phyloP scores from a whole-genome alignment of 2,888 invertebrate species.

The Noctua janthina region DNA sequence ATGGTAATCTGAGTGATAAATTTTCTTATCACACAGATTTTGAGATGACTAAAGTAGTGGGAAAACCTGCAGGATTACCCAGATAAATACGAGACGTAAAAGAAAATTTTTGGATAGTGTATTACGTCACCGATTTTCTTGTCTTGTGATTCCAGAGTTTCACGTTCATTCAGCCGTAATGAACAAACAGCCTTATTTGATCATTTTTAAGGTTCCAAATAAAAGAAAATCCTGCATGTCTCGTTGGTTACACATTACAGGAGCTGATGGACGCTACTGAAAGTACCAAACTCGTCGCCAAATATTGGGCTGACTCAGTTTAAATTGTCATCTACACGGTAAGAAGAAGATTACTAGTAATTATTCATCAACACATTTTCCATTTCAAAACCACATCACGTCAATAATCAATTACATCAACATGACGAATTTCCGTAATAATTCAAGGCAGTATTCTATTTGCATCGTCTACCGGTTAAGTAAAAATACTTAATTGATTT shows the following conservation, averaged over 20 bases:
- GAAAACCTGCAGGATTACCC: not conserved
- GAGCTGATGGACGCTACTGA: too few relatives aligned
- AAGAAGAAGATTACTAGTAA: not conserved
- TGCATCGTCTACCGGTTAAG: constrained; percentile 37
- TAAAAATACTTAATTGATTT: constrained; percentile 53
- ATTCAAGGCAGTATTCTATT: constrained; percentile 47
- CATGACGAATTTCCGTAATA: constrained; percentile 35
- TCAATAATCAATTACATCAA: constrained; percentile 35
- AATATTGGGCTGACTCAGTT: too few relatives aligned
- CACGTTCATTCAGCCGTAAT: not conserved
- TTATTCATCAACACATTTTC: constrained; percentile 13
- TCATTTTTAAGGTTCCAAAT: not conserved
- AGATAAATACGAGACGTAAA: not conserved
- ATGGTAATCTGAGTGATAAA: not conserved
- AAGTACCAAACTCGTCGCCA: too few relatives aligned
- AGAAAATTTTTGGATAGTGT: not conserved
- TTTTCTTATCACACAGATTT: not conserved
- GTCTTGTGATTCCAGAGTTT: not conserved
- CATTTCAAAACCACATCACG: constrained; percentile 23
- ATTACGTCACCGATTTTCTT: not conserved
- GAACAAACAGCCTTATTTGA: not conserved
- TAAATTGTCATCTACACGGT: too few relatives aligned
- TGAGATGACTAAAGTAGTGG: not conserved
- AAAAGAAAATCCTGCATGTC: not conserved
- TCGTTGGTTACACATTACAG: too few relatives aligned